A percentile compares a stretch with the other conserved stretches of the same genome.
phyloP scores from a whole-genome alignment of 1,140 invertebrate species.

The Hyposmocoma kahamanoa region DNA sequence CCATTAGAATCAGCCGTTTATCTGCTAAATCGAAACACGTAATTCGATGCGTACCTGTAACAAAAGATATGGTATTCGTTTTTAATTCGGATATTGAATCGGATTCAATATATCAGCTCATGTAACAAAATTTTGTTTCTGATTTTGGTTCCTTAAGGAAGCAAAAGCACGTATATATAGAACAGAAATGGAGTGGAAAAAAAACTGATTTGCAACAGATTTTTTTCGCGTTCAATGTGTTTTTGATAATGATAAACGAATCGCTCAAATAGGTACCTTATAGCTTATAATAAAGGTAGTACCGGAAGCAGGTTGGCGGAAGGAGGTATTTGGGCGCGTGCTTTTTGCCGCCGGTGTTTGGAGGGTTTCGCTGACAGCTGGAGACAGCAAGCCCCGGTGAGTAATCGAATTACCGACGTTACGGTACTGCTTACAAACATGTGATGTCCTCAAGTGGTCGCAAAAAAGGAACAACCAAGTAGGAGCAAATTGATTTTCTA shows the following conservation, averaged over 20 bases:
- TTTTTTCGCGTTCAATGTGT: too few relatives aligned
- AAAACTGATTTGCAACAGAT: too few relatives aligned
- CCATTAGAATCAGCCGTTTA: background rate
- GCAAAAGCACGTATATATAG: too few relatives aligned
- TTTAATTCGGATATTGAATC: too few relatives aligned
- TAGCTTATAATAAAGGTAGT: too few relatives aligned
- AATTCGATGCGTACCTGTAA: constrained; percentile 1
- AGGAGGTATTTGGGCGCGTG: constrained; percentile 32
- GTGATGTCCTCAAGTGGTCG: background rate
- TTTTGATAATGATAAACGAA: too few relatives aligned
- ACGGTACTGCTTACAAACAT: background rate
- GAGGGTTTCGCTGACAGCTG: constrained; percentile 42
- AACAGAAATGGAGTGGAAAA: too few relatives aligned
- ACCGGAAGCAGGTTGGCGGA: constrained; percentile 42
- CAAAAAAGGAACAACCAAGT: background rate
- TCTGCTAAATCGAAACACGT: background rate
- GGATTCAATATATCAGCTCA: too few relatives aligned
- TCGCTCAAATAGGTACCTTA: too few relatives aligned
- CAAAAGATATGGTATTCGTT: background rate
- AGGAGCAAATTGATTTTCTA: background rate
- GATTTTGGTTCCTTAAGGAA: too few relatives aligned
- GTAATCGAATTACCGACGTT: constrained; percentile 29
- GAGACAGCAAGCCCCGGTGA: constrained; percentile 8
- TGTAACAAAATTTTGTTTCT: too few relatives aligned
- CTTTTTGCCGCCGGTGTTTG: constrained; percentile 29